These are phyloP conservation scores for Phalacrocorax brasilianus DNA, from an alignment of 2,113 vertebrate genomes.

Conservation along the genomic window DNA sequence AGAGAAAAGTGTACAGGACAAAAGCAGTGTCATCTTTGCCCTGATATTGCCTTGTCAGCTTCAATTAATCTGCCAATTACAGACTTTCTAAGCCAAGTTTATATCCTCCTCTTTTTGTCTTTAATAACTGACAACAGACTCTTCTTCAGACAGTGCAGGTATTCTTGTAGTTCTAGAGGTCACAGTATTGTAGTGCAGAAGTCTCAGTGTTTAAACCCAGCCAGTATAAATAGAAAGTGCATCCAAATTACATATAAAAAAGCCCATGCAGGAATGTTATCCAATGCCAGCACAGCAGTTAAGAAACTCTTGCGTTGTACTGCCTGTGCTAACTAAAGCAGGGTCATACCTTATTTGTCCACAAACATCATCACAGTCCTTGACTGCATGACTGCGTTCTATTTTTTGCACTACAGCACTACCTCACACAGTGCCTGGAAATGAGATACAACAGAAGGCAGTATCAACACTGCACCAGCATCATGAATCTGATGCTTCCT, in stretches of 20 bases:
- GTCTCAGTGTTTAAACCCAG: not conserved
- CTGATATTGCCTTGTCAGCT: not conserved
- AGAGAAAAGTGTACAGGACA: not conserved
- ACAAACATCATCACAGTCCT: not conserved
- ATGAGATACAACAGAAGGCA: not conserved
- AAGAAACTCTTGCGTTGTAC: not conserved
- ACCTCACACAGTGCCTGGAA: not conserved
- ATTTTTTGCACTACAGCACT: not conserved
- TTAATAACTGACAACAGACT: not conserved
- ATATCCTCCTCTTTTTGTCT: not conserved
- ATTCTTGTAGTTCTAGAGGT: not conserved
- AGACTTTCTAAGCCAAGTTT: not conserved
- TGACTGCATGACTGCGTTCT: not conserved
- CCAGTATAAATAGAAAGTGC: not conserved
- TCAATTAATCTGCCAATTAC: not conserved
- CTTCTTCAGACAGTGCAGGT: not conserved
- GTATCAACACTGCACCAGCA: not conserved
- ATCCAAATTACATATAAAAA: not conserved
- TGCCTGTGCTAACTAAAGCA: not conserved
- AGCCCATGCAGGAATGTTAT: not conserved
- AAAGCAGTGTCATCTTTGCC: not conserved
- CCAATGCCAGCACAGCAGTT: not conserved
- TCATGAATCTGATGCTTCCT: not conserved
- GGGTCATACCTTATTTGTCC: not conserved
- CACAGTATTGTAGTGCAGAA: not conserved